Conservation (phyloP, 2,797 vertebrate species). For the Enteromius mattozi region DNA sequence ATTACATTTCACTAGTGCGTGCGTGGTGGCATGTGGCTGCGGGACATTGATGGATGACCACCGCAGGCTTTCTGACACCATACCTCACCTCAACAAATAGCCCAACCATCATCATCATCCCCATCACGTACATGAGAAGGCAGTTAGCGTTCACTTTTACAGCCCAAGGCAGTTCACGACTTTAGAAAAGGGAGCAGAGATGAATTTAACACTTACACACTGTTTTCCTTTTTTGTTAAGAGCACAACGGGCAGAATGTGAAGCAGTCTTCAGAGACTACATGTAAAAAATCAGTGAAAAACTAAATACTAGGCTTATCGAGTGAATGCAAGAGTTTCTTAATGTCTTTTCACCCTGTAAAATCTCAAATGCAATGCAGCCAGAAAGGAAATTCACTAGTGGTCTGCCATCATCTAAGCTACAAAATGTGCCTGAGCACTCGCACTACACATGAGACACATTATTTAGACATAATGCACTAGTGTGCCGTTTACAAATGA, state of each 20-base stretch:
- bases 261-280: constrained; percentile 1
- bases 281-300: constrained; percentile 9
- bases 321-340: not conserved
- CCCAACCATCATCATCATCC: constrained; percentile 45
- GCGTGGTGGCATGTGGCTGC: constrained; percentile 44
- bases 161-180: constrained; percentile 8
- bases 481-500: constrained; percentile 10
- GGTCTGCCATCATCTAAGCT: constrained; percentile 24
- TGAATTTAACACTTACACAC: constrained; percentile 20
- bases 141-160: constrained; percentile 26
- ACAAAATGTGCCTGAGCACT: constrained; percentile 26
- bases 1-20: constrained; percentile 40
- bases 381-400: constrained; percentile 22
- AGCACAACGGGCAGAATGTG: not conserved
- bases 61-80: constrained; percentile 53
- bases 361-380: constrained; percentile 9
- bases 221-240: constrained; percentile 17
- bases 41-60: constrained; percentile 60
- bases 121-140: constrained; percentile 38
- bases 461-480: constrained; percentile 15
- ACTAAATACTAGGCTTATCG: not conserved
- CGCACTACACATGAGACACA: constrained; percentile 1
- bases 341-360: constrained; percentile 36
- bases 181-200: constrained; percentile 20
- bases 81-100: constrained; percentile 61